Conservation (phyloP, 2,113 vertebrate genomes). For the Laticauda colubrina region DNA sequence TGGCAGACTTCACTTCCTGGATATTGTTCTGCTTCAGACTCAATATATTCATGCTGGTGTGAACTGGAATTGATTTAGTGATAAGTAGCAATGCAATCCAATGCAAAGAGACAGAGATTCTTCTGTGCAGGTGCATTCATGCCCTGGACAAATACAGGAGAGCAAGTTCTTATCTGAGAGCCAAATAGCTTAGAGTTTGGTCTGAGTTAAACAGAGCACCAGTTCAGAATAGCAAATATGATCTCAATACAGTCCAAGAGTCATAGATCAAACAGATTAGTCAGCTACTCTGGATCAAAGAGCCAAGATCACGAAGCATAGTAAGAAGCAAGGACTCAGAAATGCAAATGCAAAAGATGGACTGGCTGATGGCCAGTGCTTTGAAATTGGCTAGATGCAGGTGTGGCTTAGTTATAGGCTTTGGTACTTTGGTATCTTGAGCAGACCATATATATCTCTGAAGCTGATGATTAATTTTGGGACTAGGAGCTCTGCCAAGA, state of each 20-base stretch:
- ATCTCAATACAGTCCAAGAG: not conserved
- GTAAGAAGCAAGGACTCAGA: not conserved
- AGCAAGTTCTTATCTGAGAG: not conserved
- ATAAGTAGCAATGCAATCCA: not conserved
- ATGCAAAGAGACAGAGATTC: not conserved
- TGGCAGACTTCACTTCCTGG: not conserved
- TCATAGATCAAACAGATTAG: not conserved
- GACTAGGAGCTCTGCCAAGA: not conserved
- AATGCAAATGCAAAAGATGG: not conserved
- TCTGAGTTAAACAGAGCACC: not conserved
- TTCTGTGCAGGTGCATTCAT: not conserved
- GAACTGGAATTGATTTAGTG: not conserved
- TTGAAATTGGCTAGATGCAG: not conserved
- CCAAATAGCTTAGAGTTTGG: not conserved
- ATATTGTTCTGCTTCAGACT: not conserved
- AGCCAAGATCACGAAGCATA: not conserved
- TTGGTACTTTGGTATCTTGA: not conserved
- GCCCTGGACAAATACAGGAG: not conserved
- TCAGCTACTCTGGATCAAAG: not conserved
- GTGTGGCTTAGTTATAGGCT: not conserved
- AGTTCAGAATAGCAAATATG: not conserved
- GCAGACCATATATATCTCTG: not conserved
- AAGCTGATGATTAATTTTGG: not conserved
- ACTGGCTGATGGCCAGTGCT: not conserved
- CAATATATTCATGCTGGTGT: not conserved